A percentile compares a stretch with the other conserved stretches of the same genome.
These are phyloP conservation scores for Anolis sagrei DNA, from an alignment of 2,113 vertebrate genomes.

Conservation along the genomic window DNA sequence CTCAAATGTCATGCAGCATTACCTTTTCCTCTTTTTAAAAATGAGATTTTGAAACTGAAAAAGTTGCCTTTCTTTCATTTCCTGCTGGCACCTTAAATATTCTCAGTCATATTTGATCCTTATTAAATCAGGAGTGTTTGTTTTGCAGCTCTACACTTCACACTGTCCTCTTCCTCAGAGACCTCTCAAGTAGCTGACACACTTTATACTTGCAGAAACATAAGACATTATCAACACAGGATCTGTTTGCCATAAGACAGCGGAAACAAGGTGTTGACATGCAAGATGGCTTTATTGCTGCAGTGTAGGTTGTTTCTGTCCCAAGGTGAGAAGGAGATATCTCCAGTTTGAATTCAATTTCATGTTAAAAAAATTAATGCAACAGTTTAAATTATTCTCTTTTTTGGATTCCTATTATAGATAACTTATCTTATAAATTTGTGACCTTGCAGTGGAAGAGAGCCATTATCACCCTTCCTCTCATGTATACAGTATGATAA, in stretches of 20 bases:
- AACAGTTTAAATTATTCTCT: too few relatives aligned
- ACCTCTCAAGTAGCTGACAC: background rate
- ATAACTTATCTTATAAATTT: too few relatives aligned
- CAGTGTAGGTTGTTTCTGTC: background rate
- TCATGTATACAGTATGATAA: background rate
- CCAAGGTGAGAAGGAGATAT: background rate
- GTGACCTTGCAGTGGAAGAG: background rate
- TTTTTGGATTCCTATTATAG: too few relatives aligned
- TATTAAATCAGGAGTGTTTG: constrained; percentile 11
- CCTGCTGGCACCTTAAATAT: background rate
- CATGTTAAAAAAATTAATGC: too few relatives aligned
- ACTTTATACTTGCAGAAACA: background rate
- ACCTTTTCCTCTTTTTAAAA: background rate
- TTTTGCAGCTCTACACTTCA: constrained; percentile 9
- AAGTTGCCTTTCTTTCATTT: background rate
- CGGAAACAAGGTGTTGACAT: constrained; percentile 13
- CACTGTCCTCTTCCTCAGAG: background rate
- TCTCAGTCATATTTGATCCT: constrained; percentile 4
- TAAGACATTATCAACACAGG: background rate
- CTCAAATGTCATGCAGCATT: background rate
- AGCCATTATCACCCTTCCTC: background rate
- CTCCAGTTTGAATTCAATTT: background rate
- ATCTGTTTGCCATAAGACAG: background rate
- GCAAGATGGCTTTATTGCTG: background rate
- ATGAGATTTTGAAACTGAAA: background rate